These are phyloP conservation scores for Oscheius sp. DNA, from an alignment of 2,888 invertebrate genomes.

Conservation along the genomic window DNA sequence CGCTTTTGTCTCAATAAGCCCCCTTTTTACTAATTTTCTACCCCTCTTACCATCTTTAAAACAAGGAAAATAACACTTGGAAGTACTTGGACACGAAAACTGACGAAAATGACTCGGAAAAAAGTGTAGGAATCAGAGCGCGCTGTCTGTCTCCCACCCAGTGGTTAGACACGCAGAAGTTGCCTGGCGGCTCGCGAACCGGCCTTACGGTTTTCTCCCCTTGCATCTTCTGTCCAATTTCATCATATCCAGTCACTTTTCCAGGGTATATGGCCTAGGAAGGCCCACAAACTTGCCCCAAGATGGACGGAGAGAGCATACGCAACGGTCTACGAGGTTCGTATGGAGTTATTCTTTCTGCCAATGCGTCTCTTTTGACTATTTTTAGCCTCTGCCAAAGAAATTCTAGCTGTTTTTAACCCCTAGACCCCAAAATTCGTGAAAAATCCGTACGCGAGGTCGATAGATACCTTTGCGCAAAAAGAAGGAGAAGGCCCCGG, in stretches of 20 bases:
- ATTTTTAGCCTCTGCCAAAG: not conserved
- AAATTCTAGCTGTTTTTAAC: too few species aligned
- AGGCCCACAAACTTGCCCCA: not conserved
- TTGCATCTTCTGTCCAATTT: not conserved
- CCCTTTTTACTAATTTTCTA: too few species aligned
- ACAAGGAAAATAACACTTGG: not conserved
- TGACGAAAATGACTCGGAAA: not conserved
- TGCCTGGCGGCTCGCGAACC: slow-evolving; percentile 11
- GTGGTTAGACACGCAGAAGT: slow-evolving; percentile 1
- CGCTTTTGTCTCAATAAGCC: too few species aligned
- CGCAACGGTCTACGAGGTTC: slow-evolving; percentile 23
- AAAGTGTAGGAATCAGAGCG: not conserved
- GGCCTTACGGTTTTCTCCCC: slow-evolving; percentile 17
- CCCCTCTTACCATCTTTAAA: not conserved
- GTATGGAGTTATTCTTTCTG: slow-evolving; percentile 17
- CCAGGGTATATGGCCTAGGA: not conserved
- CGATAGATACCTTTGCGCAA: too few species aligned
- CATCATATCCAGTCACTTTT: not conserved
- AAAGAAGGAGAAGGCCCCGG: too few species aligned
- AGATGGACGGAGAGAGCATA: slow-evolving; percentile 16
- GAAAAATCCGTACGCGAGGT: too few species aligned
- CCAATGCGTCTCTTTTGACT: not conserved
- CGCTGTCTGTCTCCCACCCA: not conserved
- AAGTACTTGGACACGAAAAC: not conserved
- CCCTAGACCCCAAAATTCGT: too few species aligned